Conservation (phyloP, 2,888 invertebrate genomes). For the Podotricha telesiphe region DNA sequence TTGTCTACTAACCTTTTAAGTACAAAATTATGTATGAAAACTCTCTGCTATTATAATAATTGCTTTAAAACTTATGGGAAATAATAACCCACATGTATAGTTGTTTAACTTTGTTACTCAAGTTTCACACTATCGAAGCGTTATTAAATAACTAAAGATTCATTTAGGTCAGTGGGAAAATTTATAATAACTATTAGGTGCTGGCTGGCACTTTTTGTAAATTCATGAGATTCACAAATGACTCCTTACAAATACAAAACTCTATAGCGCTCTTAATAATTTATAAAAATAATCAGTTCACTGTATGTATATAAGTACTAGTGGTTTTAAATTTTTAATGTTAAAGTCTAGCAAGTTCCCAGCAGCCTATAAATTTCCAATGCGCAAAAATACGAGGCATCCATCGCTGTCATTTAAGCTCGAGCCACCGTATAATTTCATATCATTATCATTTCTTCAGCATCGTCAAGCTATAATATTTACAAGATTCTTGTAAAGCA, state of each 20-base stretch:
- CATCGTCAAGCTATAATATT: constrained; percentile 11
- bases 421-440: constrained; percentile 24
- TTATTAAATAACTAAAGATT: constrained; percentile 35
- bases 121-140: constrained; percentile 37
- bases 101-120: constrained; percentile 34
- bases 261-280: not conserved
- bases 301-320: constrained; percentile 13
- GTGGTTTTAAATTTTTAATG: constrained; percentile 24
- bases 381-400: constrained; percentile 26
- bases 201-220: not conserved
- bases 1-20: constrained; percentile 83
- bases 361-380: constrained; percentile 23
- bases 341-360: constrained; percentile 16
- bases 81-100: constrained; percentile 28
- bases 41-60: constrained; percentile 14
- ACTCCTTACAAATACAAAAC: not conserved
- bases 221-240: not conserved
- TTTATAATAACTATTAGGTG: not conserved
- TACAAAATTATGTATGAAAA: not conserved
- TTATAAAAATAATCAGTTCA: constrained; percentile 10
- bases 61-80: constrained; percentile 32
- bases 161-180: constrained; percentile 22
- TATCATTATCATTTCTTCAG: constrained; percentile 19
- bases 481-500: constrained; percentile 13
- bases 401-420: constrained; percentile 20